These are phyloP conservation scores for Oncorhynchus gorbuscha DNA, from an alignment of 2,113 vertebrate species.

Conservation along the genomic window DNA sequence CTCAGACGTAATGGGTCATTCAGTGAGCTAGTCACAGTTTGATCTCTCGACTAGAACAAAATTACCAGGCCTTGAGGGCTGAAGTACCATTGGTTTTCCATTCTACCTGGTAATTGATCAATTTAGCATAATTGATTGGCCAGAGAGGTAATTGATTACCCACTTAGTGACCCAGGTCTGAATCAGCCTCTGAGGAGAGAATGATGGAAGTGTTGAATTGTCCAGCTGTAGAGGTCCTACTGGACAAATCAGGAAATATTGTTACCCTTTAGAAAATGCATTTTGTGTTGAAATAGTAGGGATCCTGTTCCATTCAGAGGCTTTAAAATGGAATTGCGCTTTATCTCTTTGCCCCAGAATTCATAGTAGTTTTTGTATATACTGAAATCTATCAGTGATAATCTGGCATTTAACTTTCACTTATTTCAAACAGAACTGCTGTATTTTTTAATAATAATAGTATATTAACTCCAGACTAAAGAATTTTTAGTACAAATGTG, in stretches of 20 bases:
- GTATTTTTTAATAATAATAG: neutral
- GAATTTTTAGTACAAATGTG: neutral
- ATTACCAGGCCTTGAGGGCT: too few relatives aligned
- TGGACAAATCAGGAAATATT: too few relatives aligned
- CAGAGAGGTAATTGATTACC: too few relatives aligned
- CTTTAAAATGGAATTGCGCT: neutral
- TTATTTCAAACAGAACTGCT: neutral
- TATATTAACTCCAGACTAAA: neutral
- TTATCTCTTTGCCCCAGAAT: neutral
- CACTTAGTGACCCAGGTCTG: too few relatives aligned
- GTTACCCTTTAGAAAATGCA: neutral
- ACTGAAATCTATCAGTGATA: neutral
- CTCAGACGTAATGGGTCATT: too few relatives aligned
- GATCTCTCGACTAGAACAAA: neutral
- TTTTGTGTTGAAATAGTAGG: neutral
- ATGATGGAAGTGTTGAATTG: neutral
- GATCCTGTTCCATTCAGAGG: neutral
- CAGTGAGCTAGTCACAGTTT: neutral
- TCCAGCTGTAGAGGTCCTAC: neutral
- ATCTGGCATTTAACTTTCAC: neutral
- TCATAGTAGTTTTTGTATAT: neutral
- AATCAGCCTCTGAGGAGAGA: too few relatives aligned
- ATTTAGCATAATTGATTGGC: too few relatives aligned
- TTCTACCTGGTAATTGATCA: too few relatives aligned
- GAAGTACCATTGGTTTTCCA: too few relatives aligned